A percentile compares a stretch with the other conserved stretches of the same genome.
These are phyloP conservation scores for Zhuqinia jingwanae DNA, from an alignment of 2,888 invertebrate genomes.

Conservation along the genomic window DNA sequence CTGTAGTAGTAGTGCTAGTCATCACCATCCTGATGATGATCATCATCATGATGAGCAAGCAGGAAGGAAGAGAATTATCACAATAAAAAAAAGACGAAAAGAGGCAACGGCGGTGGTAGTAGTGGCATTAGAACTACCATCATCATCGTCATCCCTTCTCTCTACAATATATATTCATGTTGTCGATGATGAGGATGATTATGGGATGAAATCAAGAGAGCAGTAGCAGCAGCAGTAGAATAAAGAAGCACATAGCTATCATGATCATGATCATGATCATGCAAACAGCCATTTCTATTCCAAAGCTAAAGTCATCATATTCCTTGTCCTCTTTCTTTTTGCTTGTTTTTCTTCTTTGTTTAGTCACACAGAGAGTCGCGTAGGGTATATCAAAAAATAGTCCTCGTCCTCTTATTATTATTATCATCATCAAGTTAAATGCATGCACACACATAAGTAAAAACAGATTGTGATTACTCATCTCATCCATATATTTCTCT, in stretches of 20 bases:
- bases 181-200: slow-evolving; percentile 62
- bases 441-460: not conserved
- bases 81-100: slow-evolving; percentile 28
- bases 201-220: slow-evolving; percentile 60
- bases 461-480: slow-evolving; percentile 58
- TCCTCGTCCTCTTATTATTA: no score
- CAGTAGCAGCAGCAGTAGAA: not conserved
- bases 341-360: slow-evolving; percentile 9
- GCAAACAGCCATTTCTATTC: not conserved
- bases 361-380: not conserved
- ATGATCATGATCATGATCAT: slow-evolving; percentile 29
- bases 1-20: no score
- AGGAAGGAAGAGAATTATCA: slow-evolving; percentile 31
- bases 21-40: not conserved
- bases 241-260: no score
- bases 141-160: slow-evolving; percentile 27
- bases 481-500: slow-evolving; percentile 5
- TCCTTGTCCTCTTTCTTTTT: not conserved
- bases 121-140: slow-evolving; percentile 37
- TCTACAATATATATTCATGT: slow-evolving; percentile 50
- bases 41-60: not conserved
- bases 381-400: not conserved
- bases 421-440: not conserved
- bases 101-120: slow-evolving; percentile 6
- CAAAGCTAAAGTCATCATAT: not conserved